Percentiles rank a stretch among this genome's conserved stretches.
These are phyloP conservation scores for Eupeodes luniger DNA, from an alignment of 2,888 invertebrate genomes.

Conservation along the genomic window DNA sequence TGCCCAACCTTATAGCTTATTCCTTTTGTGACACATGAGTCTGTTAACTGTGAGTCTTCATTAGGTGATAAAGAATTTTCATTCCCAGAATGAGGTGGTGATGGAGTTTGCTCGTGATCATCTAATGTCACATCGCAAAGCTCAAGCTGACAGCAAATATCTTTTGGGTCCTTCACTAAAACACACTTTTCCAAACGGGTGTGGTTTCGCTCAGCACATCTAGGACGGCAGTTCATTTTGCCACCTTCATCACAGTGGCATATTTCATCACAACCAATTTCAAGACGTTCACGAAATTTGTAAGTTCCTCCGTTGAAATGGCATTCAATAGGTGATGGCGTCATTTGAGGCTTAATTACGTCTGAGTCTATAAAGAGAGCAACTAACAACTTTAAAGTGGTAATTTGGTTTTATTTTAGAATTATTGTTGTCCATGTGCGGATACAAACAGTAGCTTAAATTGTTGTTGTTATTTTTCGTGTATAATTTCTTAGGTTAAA, in stretches of 20 bases:
- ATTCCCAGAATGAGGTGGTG: slow-evolving; percentile 71
- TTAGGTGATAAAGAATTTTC: slow-evolving; percentile 77
- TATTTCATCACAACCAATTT: slow-evolving; percentile 91
- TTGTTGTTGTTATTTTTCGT: too few species aligned
- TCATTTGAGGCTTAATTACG: neutral
- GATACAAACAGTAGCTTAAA: too few species aligned
- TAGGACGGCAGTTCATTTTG: slow-evolving; percentile 89
- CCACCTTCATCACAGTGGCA: slow-evolving; percentile 91
- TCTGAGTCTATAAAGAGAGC: slow-evolving; percentile 6
- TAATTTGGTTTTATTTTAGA: too few species aligned
- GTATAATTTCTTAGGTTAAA: too few species aligned
- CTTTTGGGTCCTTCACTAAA: slow-evolving; percentile 91
- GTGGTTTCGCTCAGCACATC: slow-evolving; percentile 86
- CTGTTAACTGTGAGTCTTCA: slow-evolving; percentile 46
- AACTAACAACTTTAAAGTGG: neutral
- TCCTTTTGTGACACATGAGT: slow-evolving; percentile 81
- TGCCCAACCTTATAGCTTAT: slow-evolving; percentile 85
- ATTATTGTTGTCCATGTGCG: too few species aligned
- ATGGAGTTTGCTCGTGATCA: slow-evolving; percentile 87
- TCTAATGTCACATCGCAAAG: slow-evolving; percentile 94
- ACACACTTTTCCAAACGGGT: slow-evolving; percentile 90
- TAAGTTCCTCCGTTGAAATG: slow-evolving; percentile 87
- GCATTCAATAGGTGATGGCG: slow-evolving; percentile 78
- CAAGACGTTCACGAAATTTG: slow-evolving; percentile 89
- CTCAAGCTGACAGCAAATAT: slow-evolving; percentile 93